Evolutionary conservation across 2,113 vertebrate genomes (phyloP).

Genomic region (Tapirus terrestris): DNA sequence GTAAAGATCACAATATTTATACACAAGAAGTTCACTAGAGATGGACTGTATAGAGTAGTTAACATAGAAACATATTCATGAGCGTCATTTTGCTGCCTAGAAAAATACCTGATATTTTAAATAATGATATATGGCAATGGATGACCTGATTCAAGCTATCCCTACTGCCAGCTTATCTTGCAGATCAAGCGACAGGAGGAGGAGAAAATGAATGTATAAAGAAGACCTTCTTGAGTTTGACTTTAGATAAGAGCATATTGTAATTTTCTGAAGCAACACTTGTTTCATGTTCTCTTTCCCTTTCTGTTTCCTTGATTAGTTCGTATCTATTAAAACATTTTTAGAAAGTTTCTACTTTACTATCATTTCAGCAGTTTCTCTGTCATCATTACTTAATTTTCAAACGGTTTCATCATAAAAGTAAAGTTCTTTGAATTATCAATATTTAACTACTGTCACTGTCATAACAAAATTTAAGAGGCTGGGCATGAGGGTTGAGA

Average conservation of each 20-base stretch:
- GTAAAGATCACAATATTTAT: background rate
- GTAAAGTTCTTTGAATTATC: background rate
- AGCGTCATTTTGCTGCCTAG: background rate
- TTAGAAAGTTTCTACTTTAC: background rate
- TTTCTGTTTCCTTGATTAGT: background rate
- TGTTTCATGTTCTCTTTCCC: background rate
- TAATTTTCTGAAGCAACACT: background rate
- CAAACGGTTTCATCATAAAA: background rate
- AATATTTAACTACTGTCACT: background rate
- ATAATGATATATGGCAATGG: background rate
- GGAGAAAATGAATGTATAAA: background rate
- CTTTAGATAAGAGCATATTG: background rate
- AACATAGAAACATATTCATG: background rate
- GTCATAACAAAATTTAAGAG: background rate
- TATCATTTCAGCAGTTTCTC: background rate
- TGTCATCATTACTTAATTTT: constrained; percentile 31
- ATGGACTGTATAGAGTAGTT: background rate
- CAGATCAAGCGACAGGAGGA: background rate
- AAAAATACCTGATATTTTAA: constrained; percentile 7
- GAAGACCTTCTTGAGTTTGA: background rate
- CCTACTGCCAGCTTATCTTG: background rate
- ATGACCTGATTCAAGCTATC: background rate
- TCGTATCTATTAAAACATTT: background rate
- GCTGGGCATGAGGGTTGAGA: background rate
- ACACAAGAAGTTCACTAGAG: background rate